These are phyloP conservation scores for Heliangelus exortis DNA, from an alignment of 2,797 vertebrate species.

Conservation along the genomic window DNA sequence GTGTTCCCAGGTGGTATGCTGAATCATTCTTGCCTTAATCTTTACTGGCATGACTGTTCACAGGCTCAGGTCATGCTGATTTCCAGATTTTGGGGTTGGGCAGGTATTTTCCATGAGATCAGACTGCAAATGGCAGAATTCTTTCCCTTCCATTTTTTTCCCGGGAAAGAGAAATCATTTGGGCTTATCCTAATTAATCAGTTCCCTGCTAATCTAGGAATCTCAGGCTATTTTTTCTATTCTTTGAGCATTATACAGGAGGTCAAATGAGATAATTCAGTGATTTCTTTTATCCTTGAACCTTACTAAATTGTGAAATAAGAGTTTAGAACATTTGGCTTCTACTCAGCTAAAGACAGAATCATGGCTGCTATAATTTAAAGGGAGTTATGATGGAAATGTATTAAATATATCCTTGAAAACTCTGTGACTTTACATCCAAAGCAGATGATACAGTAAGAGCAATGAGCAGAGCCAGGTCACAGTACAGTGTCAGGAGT, in stretches of 20 bases:
- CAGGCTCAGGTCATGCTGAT: not conserved
- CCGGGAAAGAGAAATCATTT: not conserved
- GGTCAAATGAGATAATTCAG: not conserved
- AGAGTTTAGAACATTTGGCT: constrained; percentile 5
- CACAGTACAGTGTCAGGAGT: not conserved
- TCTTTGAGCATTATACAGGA: not conserved
- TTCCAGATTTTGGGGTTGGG: not conserved
- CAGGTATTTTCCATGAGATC: not conserved
- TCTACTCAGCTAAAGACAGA: not conserved
- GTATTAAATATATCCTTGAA: not conserved
- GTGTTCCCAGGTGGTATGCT: fast-evolving
- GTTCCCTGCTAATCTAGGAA: not conserved
- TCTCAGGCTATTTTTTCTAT: not conserved
- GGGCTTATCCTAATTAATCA: not conserved
- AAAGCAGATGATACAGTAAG: not conserved
- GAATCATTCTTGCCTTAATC: not conserved
- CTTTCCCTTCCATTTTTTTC: not conserved
- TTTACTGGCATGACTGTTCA: not conserved
- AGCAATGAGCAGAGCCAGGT: not conserved
- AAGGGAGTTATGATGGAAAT: not conserved
- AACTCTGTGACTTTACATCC: not conserved
- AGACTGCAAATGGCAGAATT: not conserved
- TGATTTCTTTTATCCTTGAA: not conserved
- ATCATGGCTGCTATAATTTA: not conserved
- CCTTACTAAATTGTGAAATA: not conserved